A percentile compares a stretch with the other conserved stretches of the same genome.
phyloP scores from a whole-genome alignment of 2,113 vertebrate species.

The Gulo gulo region DNA sequence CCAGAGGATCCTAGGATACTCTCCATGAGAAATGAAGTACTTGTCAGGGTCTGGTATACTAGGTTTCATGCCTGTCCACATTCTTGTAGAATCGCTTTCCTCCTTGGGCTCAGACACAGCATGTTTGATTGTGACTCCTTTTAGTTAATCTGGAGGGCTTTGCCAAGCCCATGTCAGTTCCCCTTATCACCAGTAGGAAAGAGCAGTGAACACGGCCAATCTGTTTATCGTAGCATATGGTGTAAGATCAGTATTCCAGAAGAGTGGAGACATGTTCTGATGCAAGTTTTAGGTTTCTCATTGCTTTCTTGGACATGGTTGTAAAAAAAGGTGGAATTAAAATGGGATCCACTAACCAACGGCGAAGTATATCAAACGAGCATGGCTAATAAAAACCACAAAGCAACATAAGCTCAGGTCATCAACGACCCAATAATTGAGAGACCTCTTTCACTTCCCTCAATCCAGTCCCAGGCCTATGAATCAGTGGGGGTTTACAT shows the following conservation, averaged over 20 bases:
- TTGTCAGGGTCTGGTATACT: neutral
- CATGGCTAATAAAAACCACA: neutral
- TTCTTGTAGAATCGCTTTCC: neutral
- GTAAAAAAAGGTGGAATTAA: neutral
- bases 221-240: no score
- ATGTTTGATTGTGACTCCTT: neutral
- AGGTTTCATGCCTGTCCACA: neutral
- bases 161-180: neutral
- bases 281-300: neutral
- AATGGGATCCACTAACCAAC: neutral
- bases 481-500: neutral
- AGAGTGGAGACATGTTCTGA: neutral
- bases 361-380: neutral
- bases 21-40: neutral
- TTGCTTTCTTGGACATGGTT: neutral
- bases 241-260: neutral
- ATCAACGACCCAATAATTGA: neutral
- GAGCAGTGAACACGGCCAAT: neutral
- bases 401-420: neutral
- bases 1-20: neutral
- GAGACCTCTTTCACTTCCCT: neutral
- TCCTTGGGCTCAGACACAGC: neutral
- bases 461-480: neutral
- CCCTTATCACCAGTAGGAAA: neutral
- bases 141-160: neutral